Evolutionary conservation across 2,888 invertebrate species (phyloP).

Genomic region (Gibbula magus): DNA sequence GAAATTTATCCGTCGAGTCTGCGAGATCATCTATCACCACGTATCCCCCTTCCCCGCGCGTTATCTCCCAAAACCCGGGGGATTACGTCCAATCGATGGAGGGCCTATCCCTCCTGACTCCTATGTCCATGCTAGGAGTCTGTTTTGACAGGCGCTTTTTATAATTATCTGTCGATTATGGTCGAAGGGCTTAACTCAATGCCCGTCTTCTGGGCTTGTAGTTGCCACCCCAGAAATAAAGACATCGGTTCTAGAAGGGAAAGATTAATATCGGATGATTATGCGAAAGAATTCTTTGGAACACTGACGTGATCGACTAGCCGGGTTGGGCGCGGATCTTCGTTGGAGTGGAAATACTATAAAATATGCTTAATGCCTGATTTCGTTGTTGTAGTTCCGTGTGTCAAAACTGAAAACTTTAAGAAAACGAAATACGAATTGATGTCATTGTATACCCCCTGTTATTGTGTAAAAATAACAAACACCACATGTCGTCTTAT

Average conservation of each 20-base stretch:
- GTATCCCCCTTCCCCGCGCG: constrained; percentile 17
- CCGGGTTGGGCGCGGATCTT: too few species aligned
- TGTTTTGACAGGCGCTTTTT: constrained; percentile 33
- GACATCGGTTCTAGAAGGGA: constrained; percentile 1
- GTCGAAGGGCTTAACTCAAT: constrained; percentile 23
- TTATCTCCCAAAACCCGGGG: constrained; percentile 7
- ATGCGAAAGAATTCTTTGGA: constrained; percentile 18
- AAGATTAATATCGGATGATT: constrained; percentile 18
- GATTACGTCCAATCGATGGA: constrained; percentile 23
- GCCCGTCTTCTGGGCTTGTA: not conserved
- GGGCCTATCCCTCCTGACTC: not conserved
- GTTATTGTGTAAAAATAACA: too few species aligned
- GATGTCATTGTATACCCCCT: too few species aligned
- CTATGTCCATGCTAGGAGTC: not conserved
- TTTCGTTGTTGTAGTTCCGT: too few species aligned
- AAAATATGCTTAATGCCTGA: too few species aligned
- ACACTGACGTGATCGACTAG: not conserved
- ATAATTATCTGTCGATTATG: constrained; percentile 31
- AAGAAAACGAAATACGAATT: too few species aligned
- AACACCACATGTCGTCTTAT: too few species aligned
- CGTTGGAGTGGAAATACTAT: too few species aligned
- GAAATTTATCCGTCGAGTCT: constrained; percentile 28
- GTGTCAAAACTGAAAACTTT: too few species aligned
- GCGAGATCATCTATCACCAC: constrained; percentile 24
- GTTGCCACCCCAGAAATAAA: constrained; percentile 18